Evolutionary conservation across 1,140 invertebrate genomes (phyloP).

Genomic region (Drosophila dunni): DNA sequence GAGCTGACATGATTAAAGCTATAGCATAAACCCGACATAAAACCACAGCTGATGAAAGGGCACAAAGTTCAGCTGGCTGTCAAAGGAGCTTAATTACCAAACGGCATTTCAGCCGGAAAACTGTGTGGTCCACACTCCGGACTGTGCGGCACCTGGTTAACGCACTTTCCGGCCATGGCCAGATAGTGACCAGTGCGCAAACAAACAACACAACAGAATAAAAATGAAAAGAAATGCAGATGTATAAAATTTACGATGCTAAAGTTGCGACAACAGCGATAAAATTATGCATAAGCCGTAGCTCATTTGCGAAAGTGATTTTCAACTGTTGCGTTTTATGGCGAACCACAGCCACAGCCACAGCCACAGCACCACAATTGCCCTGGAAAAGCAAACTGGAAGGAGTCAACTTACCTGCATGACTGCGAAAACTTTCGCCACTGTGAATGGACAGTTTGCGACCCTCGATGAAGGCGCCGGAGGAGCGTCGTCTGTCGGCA

Average conservation of each 20-base stretch:
- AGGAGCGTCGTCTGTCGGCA: conserved; percentile 82
- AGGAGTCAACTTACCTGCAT: conserved; percentile 66
- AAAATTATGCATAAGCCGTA: conserved; percentile 78
- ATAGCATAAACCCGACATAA: conserved; percentile 49
- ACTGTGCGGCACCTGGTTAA: conserved; percentile 15
- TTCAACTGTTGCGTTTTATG: conserved; percentile 74
- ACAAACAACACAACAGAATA: conserved; percentile 24
- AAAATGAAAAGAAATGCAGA: conserved; percentile 47
- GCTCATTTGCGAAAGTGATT: conserved; percentile 81
- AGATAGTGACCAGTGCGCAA: conserved; percentile 43
- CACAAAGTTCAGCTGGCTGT: conserved; percentile 54
- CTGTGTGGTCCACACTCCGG: conserved; percentile 16
- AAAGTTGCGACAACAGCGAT: conserved; percentile 66
- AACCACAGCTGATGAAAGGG: conserved; percentile 24
- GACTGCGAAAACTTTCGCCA: conserved; percentile 84
- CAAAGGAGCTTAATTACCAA: conserved; percentile 71
- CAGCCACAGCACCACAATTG: not conserved
- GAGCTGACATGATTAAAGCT: conserved; percentile 59
- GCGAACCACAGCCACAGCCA: conserved; percentile 19
- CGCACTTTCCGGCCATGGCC: conserved; percentile 1
- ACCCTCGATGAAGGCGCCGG: conserved; percentile 81
- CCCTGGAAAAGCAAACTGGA: not conserved
- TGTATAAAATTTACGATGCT: conserved; percentile 74
- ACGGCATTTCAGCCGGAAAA: not conserved
- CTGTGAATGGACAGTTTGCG: conserved; percentile 83